Evolutionary conservation across 2,797 vertebrate species (phyloP), one percentile per base, ranked within the genome.

Genomic region (Hipposideros larvatus): DNA sequence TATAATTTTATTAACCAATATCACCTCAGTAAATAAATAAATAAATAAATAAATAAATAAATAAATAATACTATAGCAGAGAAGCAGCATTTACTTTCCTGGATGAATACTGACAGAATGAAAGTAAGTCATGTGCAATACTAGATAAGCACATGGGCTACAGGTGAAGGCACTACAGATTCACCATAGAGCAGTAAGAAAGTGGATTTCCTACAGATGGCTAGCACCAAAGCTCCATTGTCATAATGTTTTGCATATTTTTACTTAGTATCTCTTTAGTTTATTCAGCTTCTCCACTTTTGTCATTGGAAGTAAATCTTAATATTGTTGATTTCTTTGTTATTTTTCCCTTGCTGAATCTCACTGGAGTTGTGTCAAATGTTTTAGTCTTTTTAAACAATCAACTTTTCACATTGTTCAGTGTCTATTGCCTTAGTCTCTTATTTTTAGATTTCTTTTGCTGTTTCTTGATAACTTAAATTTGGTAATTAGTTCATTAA

Each of bases 221-320:
- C 51, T 92, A 70, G 63, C 66, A 77, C 18, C 73, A 86, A 86
- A 79, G 43, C 71, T 70, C 18, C 34, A 86, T 71, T 78, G 46
- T 53, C 9, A 11, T 48, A 68, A 53, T 66, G 41, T 88, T 92
- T 43, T 51, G 26, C n/a, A 68, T 83, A 61, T 75, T 82, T 95
- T 74, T 77, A 51, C 16, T 34, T 83, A 77, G 34, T 53, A 48
- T 68, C 48, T 95, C 37, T 55, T 95, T 80, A 46, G 48, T 91
- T 53, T 94, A 24, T 94, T 43, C 43, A 68, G 28, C 63, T 77
- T 68, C n/a, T 88, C 37, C 66, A 48, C 37, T 63, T 95, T 91
- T 74, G n/a, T 66, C 10, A 26, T 57, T 78, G n/a, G 80, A 74
- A 66, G 43, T n/a, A 48, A 59, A 59, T 46, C 48, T 80, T 73